phyloP scores from a whole-genome alignment of 2,113 vertebrate genomes.

The Caranx ignobilis region DNA sequence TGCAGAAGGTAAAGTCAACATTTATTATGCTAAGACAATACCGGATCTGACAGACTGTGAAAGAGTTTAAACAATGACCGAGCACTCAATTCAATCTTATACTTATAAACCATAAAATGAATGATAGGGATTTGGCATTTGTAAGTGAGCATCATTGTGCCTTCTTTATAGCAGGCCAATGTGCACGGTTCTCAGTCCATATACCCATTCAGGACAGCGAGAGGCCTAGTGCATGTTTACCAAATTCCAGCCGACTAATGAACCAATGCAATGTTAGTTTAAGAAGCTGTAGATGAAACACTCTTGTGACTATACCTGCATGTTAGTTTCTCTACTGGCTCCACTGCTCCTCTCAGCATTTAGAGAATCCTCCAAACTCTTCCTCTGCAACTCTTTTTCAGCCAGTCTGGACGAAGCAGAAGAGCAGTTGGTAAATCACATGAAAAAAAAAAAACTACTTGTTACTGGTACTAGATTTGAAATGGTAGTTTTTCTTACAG shows the following conservation, averaged over 20 bases:
- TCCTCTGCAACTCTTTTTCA: constrained; percentile 85
- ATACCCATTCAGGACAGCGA: not conserved
- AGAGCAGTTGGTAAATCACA: not conserved
- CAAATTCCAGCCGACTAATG: constrained; percentile 50
- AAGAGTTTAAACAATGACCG: not conserved
- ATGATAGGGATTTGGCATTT: constrained; percentile 2
- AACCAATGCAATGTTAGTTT: constrained; percentile 14
- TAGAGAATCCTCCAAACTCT: constrained; percentile 86
- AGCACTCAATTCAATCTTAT: not conserved
- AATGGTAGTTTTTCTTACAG: constrained; percentile 87
- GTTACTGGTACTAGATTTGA: not conserved
- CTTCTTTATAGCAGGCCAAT: not conserved
- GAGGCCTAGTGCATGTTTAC: not conserved
- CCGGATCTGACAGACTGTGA: not conserved
- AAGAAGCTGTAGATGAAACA: constrained; percentile 16
- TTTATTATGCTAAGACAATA: not conserved
- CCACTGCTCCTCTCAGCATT: constrained; percentile 85
- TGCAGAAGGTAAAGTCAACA: not conserved
- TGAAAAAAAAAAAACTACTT: not conserved
- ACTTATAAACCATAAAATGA: constrained; percentile 8
- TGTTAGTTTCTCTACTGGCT: constrained; percentile 81
- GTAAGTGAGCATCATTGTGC: not conserved
- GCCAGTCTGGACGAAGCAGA: constrained; percentile 72
- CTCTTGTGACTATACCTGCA: constrained; percentile 78
- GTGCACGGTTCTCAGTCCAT: not conserved